These are phyloP conservation scores for Falcaria lacertinaria DNA, from an alignment of 2,888 invertebrate genomes.

Conservation along the genomic window DNA sequence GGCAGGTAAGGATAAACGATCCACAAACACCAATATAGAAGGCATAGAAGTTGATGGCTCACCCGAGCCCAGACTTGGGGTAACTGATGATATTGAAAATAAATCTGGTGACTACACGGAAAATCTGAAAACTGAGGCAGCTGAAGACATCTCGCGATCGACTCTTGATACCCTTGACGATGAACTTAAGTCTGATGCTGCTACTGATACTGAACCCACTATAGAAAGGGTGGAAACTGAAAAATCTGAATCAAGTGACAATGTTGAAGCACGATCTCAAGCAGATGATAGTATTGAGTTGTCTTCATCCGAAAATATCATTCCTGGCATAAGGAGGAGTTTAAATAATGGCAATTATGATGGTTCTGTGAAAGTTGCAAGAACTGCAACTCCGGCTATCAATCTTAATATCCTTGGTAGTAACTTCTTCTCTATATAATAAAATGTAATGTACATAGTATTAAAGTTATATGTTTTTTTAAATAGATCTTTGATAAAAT, in stretches of 20 bases:
- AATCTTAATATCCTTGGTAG: background rate
- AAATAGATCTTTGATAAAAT: too few species aligned
- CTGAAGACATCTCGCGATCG: background rate
- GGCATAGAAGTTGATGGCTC: background rate
- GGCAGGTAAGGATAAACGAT: background rate
- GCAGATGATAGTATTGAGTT: slow-evolving; percentile 1
- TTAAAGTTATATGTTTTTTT: too few species aligned
- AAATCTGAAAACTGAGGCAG: background rate
- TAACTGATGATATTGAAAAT: background rate
- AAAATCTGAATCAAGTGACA: background rate
- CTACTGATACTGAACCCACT: background rate
- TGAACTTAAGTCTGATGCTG: background rate
- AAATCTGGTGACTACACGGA: background rate
- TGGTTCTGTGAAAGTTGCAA: background rate
- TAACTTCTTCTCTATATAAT: too few species aligned
- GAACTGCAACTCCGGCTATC: background rate
- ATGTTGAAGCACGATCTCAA: background rate
- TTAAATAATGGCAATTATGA: slow-evolving; percentile 3
- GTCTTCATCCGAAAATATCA: background rate
- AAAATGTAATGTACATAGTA: too few species aligned
- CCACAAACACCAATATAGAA: background rate
- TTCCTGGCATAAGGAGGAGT: slow-evolving; percentile 1
- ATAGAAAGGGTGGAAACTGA: background rate
- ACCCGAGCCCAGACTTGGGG: background rate
- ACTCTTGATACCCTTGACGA: background rate